Conservation (phyloP, 2,113 vertebrate genomes). For the Pelusios castaneus region DNA sequence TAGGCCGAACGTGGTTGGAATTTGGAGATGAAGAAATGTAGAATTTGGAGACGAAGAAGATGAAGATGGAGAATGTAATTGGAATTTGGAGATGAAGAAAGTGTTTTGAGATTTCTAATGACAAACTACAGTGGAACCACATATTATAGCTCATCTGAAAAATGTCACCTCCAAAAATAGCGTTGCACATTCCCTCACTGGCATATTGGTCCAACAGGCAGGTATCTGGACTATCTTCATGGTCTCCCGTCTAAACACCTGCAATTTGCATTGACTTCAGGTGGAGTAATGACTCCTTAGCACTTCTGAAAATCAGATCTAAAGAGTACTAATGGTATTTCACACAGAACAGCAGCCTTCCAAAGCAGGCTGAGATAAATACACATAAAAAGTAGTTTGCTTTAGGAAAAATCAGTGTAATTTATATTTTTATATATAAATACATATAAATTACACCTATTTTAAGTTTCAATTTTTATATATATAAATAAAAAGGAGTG, state of each 20-base stretch:
- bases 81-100: too few relatives aligned
- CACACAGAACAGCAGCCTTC: background rate
- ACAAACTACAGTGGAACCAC: too few relatives aligned
- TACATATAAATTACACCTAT: background rate
- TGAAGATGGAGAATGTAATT: too few relatives aligned
- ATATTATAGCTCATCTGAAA: too few relatives aligned
- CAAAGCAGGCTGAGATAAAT: background rate
- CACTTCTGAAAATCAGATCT: background rate
- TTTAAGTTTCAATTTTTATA: background rate
- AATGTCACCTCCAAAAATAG: too few relatives aligned
- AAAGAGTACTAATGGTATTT: background rate
- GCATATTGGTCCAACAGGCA: too few relatives aligned
- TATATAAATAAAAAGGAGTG: background rate
- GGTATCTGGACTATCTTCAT: too few relatives aligned
- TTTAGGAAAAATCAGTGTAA: background rate
- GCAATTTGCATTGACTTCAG: fast-evolving
- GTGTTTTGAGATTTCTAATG: too few relatives aligned
- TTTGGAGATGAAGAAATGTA: too few relatives aligned
- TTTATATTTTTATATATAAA: background rate
- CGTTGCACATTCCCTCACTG: too few relatives aligned
- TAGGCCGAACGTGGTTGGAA: too few relatives aligned
- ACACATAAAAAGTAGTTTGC: background rate
- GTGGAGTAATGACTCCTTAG: background rate
- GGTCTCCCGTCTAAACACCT: background rate
- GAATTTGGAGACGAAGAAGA: too few relatives aligned